Conservation (phyloP, 2,113 vertebrate genomes). For the Microcebus tavaratra region DNA sequence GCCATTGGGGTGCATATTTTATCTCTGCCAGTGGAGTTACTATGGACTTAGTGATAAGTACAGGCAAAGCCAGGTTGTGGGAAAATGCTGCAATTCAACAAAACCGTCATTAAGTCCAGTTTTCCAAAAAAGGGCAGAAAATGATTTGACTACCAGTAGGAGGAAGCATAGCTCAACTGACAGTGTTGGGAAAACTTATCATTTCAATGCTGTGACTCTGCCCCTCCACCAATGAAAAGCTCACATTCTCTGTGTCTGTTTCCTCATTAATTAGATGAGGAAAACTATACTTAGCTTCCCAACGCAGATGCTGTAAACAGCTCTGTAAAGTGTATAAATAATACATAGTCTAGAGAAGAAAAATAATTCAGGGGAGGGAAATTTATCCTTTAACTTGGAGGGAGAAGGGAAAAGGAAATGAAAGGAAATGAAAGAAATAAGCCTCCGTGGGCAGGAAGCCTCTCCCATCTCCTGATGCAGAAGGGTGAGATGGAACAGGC, state of each 20-base stretch:
- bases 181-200: neutral
- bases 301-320: conserved; percentile 27
- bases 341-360: neutral
- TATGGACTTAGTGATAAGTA: neutral
- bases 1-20: neutral
- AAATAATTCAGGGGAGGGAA: conserved; percentile 25
- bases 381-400: neutral
- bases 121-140: conserved; percentile 13
- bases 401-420: neutral
- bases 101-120: neutral
- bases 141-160: conserved; percentile 48
- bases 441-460: neutral
- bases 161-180: conserved; percentile 40
- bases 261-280: conserved; percentile 50
- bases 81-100: neutral
- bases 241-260: neutral
- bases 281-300: conserved; percentile 48
- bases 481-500: neutral
- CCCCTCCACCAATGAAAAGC: conserved; percentile 8
- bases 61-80: neutral
- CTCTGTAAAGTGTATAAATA: conserved; percentile 22
- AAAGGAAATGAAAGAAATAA: conserved; percentile 11
- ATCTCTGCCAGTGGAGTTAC: neutral
- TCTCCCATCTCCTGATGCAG: neutral
- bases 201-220: neutral